These are phyloP conservation scores for Leptarthrus brevirostris DNA, from an alignment of 2,888 invertebrate species.

Conservation along the genomic window DNA sequence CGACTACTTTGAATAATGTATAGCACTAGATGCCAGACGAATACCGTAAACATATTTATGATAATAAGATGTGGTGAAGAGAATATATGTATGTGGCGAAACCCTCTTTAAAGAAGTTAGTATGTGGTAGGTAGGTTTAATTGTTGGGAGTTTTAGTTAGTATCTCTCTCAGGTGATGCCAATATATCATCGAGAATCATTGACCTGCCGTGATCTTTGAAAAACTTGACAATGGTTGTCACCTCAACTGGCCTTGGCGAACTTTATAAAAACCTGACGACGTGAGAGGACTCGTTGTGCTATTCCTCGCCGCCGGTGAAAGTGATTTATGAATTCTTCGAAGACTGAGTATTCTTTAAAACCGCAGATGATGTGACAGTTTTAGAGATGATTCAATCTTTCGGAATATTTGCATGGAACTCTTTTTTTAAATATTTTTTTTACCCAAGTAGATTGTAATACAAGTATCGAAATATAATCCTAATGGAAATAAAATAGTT, in stretches of 20 bases:
- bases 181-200: neutral
- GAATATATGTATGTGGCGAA: no score
- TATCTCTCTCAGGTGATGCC: conserved; percentile 7
- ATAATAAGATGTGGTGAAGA: neutral
- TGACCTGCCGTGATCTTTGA: conserved; percentile 18
- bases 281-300: neutral
- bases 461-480: no score
- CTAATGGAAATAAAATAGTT: no score
- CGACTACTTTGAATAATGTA: neutral
- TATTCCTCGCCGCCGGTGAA: neutral
- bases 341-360: neutral
- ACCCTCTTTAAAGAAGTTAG: no score
- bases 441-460: no score
- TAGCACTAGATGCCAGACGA: neutral
- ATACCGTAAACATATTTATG: neutral
- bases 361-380: neutral
- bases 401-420: no score
- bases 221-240: conserved; percentile 10
- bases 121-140: neutral
- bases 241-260: conserved; percentile 18
- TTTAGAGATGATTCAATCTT: neutral
- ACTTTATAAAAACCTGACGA: neutral
- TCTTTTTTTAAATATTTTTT: no score
- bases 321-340: conserved; percentile 15
- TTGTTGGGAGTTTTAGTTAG: neutral